Evolutionary conservation across 2,888 invertebrate species (phyloP).

Genomic region (Macrosoma leucophasiata): DNA sequence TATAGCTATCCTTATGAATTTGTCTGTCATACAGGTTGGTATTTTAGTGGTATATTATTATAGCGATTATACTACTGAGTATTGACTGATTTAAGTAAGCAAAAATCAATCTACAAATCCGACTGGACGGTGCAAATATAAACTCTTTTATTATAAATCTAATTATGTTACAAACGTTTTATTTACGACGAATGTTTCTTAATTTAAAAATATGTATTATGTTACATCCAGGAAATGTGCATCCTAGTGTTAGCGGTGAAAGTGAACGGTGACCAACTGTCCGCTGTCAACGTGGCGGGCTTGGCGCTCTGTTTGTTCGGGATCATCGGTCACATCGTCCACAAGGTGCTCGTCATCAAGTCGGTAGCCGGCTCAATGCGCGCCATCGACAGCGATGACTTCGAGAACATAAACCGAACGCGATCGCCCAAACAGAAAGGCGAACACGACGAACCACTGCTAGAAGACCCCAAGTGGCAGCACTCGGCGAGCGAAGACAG

Average conservation of each 20-base stretch:
- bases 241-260: constrained; percentile 92
- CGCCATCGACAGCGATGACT: constrained; percentile 43
- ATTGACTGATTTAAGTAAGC: too few relatives aligned
- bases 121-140: too few relatives aligned
- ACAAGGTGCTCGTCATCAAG: constrained; percentile 75
- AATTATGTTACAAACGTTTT: too few relatives aligned
- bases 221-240: constrained; percentile 87
- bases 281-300: constrained; percentile 88
- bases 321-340: constrained; percentile 88
- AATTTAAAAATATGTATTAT: too few relatives aligned
- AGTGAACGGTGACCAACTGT: constrained; percentile 90
- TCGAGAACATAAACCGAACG: constrained; percentile 31
- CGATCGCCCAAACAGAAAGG: constrained; percentile 32
- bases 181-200: too few relatives aligned
- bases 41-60: too few relatives aligned
- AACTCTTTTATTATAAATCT: too few relatives aligned
- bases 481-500: constrained; percentile 50
- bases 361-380: constrained; percentile 45
- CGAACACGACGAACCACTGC: constrained; percentile 46
- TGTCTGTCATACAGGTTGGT: too few relatives aligned
- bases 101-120: too few relatives aligned
- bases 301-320: constrained; percentile 91
- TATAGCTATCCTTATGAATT: too few relatives aligned
- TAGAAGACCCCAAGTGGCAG: constrained; percentile 46
- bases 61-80: too few relatives aligned